phyloP scores from a whole-genome alignment of 2,113 vertebrate genomes.

The Tricholaema leucomelas region DNA sequence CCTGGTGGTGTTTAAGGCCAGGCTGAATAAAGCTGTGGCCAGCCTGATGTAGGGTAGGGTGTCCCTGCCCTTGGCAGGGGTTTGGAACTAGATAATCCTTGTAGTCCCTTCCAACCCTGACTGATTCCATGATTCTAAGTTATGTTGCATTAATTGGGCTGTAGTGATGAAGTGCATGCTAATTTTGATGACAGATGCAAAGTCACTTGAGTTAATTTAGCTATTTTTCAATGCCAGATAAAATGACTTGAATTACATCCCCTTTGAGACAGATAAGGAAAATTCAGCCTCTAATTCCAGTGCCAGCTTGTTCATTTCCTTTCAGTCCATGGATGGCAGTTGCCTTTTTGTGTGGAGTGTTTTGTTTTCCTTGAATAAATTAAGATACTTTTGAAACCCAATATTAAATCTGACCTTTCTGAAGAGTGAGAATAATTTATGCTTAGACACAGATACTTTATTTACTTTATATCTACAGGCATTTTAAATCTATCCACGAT shows the following conservation, averaged over 20 bases:
- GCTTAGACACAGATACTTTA: not conserved
- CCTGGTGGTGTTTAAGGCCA: too few relatives aligned
- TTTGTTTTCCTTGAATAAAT: not conserved
- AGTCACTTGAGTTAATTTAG: not conserved
- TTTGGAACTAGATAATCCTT: too few relatives aligned
- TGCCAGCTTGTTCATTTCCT: not conserved
- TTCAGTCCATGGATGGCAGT: not conserved
- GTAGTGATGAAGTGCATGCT: not conserved
- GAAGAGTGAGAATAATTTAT: not conserved
- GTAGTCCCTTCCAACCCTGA: too few relatives aligned
- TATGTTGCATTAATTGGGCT: not conserved
- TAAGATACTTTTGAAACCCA: not conserved
- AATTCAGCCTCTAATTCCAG: not conserved
- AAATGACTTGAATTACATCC: not conserved
- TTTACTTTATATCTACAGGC: not conserved
- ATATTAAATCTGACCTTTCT: not conserved
- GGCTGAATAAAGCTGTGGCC: too few relatives aligned
- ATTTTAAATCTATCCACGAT: not conserved
- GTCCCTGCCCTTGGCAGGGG: too few relatives aligned
- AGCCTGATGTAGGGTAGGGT: too few relatives aligned
- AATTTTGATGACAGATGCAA: not conserved
- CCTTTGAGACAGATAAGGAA: not conserved
- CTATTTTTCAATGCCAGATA: not conserved
- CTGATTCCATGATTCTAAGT: too few relatives aligned
- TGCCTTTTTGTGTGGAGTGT: not conserved